Evolutionary conservation across 1,140 invertebrate species (phyloP).

Genomic region (Brachionus angularis): DNA sequence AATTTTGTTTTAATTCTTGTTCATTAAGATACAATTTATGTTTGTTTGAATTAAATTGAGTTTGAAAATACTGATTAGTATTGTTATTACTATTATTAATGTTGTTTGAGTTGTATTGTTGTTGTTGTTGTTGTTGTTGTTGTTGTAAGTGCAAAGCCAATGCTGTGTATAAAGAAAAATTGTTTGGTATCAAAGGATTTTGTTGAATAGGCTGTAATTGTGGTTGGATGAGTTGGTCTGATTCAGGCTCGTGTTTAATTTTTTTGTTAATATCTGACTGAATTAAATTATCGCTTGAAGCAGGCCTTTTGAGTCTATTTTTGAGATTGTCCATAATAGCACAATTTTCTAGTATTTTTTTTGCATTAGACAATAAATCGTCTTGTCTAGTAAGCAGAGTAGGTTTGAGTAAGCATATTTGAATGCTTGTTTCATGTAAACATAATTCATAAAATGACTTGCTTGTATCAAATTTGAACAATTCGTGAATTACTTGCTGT

Average conservation of each 20-base stretch:
- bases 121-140: no score
- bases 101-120: no score
- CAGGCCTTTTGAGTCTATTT: not conserved
- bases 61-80: no score
- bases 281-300: not conserved
- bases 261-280: not conserved
- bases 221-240: no score
- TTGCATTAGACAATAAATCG: slow-evolving; percentile 4
- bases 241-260: not conserved
- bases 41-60: no score
- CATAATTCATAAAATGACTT: not conserved
- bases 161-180: slow-evolving; percentile 24
- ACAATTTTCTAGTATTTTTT: not conserved
- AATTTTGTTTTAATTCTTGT: not conserved
- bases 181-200: no score
- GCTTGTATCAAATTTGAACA: not conserved
- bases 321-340: not conserved
- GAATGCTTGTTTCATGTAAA: slow-evolving; percentile 4
- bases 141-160: slow-evolving; percentile 16
- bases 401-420: slow-evolving; percentile 18
- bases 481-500: not conserved
- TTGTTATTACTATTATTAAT: no score
- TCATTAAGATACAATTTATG: no score
- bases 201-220: no score
- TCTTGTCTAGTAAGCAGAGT: slow-evolving; percentile 19